Evolutionary conservation across 2,888 invertebrate genomes (phyloP).

Genomic region (Hyppa rectilinea): DNA sequence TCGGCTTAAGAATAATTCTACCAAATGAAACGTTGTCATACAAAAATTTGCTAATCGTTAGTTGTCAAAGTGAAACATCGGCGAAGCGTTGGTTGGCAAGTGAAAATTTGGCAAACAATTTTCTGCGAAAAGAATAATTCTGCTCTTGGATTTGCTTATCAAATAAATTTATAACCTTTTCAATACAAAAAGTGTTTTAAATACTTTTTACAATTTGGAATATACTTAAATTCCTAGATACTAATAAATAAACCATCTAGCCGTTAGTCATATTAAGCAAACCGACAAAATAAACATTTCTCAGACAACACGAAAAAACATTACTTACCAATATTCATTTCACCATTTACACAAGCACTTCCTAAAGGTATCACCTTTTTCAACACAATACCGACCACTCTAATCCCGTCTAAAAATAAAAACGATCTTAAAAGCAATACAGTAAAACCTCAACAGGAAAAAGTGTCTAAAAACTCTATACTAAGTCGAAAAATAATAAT

Average conservation of each 20-base stretch:
- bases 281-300: background rate
- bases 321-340: conserved; percentile 35
- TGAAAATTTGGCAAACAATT: no score
- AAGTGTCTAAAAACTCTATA: conserved; percentile 39
- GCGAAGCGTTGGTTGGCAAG: no score
- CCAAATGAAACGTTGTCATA: no score
- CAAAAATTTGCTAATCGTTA: no score
- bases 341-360: conserved; percentile 14
- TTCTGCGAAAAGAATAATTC: no score
- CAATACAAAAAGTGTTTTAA: no score
- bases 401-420: conserved; percentile 41
- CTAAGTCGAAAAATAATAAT: conserved; percentile 53
- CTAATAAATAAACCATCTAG: background rate
- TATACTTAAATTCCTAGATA: background rate
- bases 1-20: no score
- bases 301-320: background rate
- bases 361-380: conserved; percentile 4
- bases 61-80: no score
- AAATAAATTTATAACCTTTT: no score
- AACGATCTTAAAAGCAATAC: conserved; percentile 23
- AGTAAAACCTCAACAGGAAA: conserved; percentile 33
- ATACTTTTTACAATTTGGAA: background rate
- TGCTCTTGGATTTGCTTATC: background rate
- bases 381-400: conserved; percentile 37
- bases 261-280: background rate